Percentiles rank a stretch among this genome's conserved stretches.
Conservation (phyloP, 1,140 invertebrate genomes). For the Bombus confusus region DNA sequence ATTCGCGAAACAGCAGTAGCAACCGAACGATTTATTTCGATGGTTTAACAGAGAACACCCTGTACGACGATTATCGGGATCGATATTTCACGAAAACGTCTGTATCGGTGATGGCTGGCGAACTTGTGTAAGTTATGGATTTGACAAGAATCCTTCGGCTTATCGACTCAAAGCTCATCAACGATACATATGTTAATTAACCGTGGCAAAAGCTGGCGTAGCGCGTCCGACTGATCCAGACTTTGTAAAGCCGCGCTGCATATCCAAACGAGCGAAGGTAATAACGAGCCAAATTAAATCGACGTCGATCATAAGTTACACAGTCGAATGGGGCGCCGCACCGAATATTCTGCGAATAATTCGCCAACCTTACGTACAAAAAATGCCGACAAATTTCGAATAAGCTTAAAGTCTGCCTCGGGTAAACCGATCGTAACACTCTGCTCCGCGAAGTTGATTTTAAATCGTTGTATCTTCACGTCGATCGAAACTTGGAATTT, state of each 20-base stretch:
- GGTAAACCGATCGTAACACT: background rate
- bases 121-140: background rate
- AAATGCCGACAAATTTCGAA: background rate
- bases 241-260: slow-evolving; percentile 16
- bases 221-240: background rate
- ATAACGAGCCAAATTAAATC: slow-evolving; percentile 39
- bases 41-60: background rate
- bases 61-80: background rate
- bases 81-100: background rate
- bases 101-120: background rate
- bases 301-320: slow-evolving; percentile 15
- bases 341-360: background rate
- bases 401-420: background rate
- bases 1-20: background rate
- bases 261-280: slow-evolving; percentile 23
- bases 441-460: background rate
- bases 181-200: slow-evolving; percentile 38
- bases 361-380: background rate
- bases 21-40: background rate
- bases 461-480: background rate
- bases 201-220: background rate
- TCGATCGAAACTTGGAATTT: too few species aligned
- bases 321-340: background rate
- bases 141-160: background rate
- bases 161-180: slow-evolving; percentile 11